Conservation (phyloP, 2,113 vertebrate species). For the Antechinus stuartii region DNA sequence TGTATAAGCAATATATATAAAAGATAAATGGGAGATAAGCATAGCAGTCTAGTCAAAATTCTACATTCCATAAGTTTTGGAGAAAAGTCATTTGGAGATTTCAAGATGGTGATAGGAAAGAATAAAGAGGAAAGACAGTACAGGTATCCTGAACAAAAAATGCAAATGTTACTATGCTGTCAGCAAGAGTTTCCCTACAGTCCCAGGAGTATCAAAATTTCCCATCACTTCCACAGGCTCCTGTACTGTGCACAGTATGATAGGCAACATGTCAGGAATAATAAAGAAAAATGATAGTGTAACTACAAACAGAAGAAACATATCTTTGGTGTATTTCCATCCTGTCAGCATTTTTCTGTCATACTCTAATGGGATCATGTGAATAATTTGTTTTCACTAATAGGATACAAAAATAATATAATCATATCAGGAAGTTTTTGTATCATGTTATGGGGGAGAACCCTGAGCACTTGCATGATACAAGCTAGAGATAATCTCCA, state of each 20-base stretch:
- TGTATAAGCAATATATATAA: background rate
- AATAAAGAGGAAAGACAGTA: background rate
- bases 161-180: slow-evolving; percentile 25
- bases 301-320: slow-evolving; percentile 70
- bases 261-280: slow-evolving; percentile 64
- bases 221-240: slow-evolving; percentile 3
- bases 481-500: slow-evolving; percentile 69
- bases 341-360: slow-evolving; percentile 79
- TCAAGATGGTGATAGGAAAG: background rate
- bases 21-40: background rate
- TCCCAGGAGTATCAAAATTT: slow-evolving; percentile 53
- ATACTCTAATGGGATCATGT: slow-evolving; percentile 78
- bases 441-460: slow-evolving; percentile 66
- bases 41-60: background rate
- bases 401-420: slow-evolving; percentile 76
- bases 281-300: slow-evolving; percentile 76
- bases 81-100: slow-evolving; percentile 34
- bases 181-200: slow-evolving; percentile 44
- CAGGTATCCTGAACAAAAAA: background rate
- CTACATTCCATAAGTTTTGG: background rate
- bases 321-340: slow-evolving; percentile 73
- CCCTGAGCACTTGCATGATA: slow-evolving; percentile 54
- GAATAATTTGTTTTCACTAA: slow-evolving; percentile 82
- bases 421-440: slow-evolving; percentile 79
- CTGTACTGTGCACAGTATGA: slow-evolving; percentile 43